Evolutionary conservation across 2,888 invertebrate species (phyloP).

Genomic region (Troides helena): DNA sequence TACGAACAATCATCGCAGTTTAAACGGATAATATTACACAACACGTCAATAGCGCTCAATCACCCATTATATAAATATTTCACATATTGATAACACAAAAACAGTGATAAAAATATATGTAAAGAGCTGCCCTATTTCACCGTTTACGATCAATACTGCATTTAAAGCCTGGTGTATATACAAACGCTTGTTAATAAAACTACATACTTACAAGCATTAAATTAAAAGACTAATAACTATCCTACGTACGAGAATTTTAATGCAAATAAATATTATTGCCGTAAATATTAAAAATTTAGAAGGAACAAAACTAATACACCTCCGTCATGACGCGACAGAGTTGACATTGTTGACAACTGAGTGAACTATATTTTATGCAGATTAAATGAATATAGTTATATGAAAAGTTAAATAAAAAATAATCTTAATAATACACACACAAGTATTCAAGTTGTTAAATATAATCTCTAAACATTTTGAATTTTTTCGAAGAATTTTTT

Average conservation of each 20-base stretch:
- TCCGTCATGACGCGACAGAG: conserved; percentile 25
- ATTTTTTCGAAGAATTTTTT: too few relatives aligned
- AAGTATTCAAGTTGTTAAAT: too few relatives aligned
- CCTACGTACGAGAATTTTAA: conserved; percentile 9
- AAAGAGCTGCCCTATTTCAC: conserved; percentile 33
- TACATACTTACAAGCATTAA: neutral
- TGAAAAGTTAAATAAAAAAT: too few relatives aligned
- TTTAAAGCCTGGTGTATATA: conserved; percentile 9
- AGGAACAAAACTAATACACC: conserved; percentile 27
- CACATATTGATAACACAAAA: conserved; percentile 17
- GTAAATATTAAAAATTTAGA: conserved; percentile 4
- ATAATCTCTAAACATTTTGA: too few relatives aligned
- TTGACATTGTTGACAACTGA: conserved; percentile 21
- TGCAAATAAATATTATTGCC: conserved; percentile 2
- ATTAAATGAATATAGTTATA: neutral
- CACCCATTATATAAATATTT: neutral
- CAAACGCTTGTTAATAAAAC: neutral
- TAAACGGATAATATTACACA: neutral
- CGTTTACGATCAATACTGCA: conserved; percentile 40
- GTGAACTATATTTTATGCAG: neutral
- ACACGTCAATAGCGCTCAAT: neutral
- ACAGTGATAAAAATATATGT: conserved; percentile 25
- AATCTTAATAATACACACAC: too few relatives aligned
- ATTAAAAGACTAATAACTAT: neutral
- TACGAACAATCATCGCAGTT: too few relatives aligned